Evolutionary conservation across 2,797 vertebrate genomes (phyloP).

Genomic region (Hephaestus fuliginosus): DNA sequence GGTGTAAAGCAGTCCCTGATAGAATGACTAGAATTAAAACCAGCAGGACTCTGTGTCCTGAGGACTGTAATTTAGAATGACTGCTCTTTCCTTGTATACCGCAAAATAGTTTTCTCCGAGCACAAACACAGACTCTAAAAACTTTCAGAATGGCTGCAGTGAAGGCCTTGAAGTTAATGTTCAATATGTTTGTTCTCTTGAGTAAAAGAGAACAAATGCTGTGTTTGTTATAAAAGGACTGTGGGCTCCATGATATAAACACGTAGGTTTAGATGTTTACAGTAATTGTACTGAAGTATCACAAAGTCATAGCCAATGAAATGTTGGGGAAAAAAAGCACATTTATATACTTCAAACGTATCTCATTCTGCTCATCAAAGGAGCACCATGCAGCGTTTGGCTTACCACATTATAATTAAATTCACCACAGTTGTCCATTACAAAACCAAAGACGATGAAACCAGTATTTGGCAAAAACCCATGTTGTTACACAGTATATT

Average conservation of each 20-base stretch:
- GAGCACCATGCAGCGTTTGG: neutral
- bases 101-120: neutral
- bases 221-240: neutral
- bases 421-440: slow-evolving; percentile 13
- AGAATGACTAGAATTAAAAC: slow-evolving; percentile 22
- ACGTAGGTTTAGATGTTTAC: neutral
- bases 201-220: neutral
- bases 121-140: slow-evolving; percentile 9
- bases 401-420: slow-evolving; percentile 7
- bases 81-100: slow-evolving; percentile 10
- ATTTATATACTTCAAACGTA: slow-evolving; percentile 1
- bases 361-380: slow-evolving; percentile 7
- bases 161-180: neutral
- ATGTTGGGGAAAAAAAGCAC: slow-evolving; percentile 13
- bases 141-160: neutral
- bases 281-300: neutral
- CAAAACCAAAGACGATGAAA: slow-evolving; percentile 20
- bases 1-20: slow-evolving; percentile 27
- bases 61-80: slow-evolving; percentile 19
- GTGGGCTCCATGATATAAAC: neutral
- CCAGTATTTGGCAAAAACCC: slow-evolving; percentile 27
- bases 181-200: neutral
- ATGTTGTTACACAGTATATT: slow-evolving; percentile 42
- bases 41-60: slow-evolving; percentile 25
- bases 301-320: neutral